Evolutionary conservation across 2,113 vertebrate species (phyloP), one percentile per base, ranked within the genome.

Genomic region (Atrichornis clamosus): DNA sequence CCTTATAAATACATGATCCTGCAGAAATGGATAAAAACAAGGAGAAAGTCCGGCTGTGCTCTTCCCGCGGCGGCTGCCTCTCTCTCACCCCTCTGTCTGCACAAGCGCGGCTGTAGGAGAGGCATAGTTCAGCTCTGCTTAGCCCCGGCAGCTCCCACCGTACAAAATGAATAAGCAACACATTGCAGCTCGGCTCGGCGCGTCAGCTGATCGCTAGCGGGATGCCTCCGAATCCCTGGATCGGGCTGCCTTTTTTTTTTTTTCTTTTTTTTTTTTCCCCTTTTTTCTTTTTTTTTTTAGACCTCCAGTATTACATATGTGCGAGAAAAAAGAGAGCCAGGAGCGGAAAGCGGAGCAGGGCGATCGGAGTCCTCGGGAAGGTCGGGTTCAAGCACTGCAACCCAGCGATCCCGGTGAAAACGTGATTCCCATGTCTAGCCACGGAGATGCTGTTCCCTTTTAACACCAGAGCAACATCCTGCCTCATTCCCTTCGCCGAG

Each of bases 1-100:
- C 98, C 99, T 99, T 98, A 99, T 99, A 98, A 98, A 99, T 98
- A 98, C 99, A 98, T 99, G 99, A 98, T 99, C 99, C 99, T 99
- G 96, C 95, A 98, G 98, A 98, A 98, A 98, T 98, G 99, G 98
- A 98, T 98, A 98, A 99, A 99, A 99, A 99, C 98, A 98, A 98
- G 98, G 98, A 98, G 98, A 98, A 98, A 98, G 98, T 98, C 98
- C 98, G 95, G 97, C 97, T 98, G 98, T 96, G 98, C 98, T 98
- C 97, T 97, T 95, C 97, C 98, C 94, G 97, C 97, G 97, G 97
- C 97, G 95, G 98, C 98, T 97, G 98, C 97, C 97, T 98, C 96
- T 97, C 96, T 97, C 97, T 98, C 98, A 97, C 95, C 98, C 98
- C 98, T 97, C 97, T 98, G 98, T 97, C 98, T 98, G 98, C 98